phyloP scores from a whole-genome alignment of 2,888 invertebrate species.

The Dendrolimus pini region DNA sequence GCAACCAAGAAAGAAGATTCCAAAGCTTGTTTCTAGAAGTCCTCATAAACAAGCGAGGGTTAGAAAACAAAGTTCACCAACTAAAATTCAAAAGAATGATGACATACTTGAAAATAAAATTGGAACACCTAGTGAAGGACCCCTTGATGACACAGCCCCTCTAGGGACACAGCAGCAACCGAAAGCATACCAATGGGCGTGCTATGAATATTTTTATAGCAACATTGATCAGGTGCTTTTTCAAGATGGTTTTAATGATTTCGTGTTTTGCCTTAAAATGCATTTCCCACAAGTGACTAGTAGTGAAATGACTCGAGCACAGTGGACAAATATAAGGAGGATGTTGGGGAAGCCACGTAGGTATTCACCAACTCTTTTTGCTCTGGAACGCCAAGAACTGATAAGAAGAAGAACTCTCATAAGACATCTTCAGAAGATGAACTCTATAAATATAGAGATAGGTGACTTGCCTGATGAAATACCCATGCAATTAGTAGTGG shows the following conservation, averaged over 20 bases:
- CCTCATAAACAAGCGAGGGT: slow-evolving; percentile 59
- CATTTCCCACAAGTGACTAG: slow-evolving; percentile 95
- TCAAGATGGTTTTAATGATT: slow-evolving; percentile 94
- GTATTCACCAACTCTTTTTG: slow-evolving; percentile 96
- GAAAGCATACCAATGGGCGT: slow-evolving; percentile 99
- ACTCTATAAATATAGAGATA: slow-evolving; percentile 85
- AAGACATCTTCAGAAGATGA: slow-evolving; percentile 93
- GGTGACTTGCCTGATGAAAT: slow-evolving; percentile 96
- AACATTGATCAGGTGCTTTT: slow-evolving; percentile 97
- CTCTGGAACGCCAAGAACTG: slow-evolving; percentile 93
- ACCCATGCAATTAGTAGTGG: slow-evolving; percentile 95
- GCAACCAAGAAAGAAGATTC: slow-evolving; percentile 81
- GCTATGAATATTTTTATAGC: slow-evolving; percentile 99
- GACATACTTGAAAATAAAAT: slow-evolving; percentile 63
- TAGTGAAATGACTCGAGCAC: slow-evolving; percentile 87
- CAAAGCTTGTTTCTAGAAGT: slow-evolving; percentile 73
- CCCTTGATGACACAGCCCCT: slow-evolving; percentile 89
- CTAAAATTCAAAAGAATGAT: slow-evolving; percentile 66
- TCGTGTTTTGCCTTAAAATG: slow-evolving; percentile 94
- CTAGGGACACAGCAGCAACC: slow-evolving; percentile 96
- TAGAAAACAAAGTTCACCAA: slow-evolving; percentile 70
- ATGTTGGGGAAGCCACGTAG: slow-evolving; percentile 3
- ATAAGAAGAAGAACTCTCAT: slow-evolving; percentile 95
- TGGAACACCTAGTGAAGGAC: slow-evolving; percentile 53
- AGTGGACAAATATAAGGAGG: slow-evolving; percentile 98